Base-by-base conservation (phyloP, 2,888 invertebrate species). In the Microctonus brassicae region DNA sequence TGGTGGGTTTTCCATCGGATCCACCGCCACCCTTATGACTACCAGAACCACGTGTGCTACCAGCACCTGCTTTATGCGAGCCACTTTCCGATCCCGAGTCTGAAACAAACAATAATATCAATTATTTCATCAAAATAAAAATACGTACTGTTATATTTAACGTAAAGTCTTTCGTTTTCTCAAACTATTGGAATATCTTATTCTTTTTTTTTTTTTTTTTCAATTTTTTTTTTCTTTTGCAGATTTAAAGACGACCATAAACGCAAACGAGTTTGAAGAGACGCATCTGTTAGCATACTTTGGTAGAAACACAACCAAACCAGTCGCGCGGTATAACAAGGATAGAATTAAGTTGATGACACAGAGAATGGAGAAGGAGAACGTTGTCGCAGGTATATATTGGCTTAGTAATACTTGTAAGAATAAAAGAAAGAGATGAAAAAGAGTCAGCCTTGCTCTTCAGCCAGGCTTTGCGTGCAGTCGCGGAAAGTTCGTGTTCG, bases 1-100 rank as follows among this genome's bases (percentile, higher is more conserved):
- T 90, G n/a, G 99, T 99, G 11, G 99, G 97, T 87, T 99, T 99
- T 67, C 97, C 97, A 88, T 97, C 97, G 47, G 93, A 92, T 67
- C 90, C 90, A 76, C 89, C 89, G 77, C 88, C 89, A 71, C 88
- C 87, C 17, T 91, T 90, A 39, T 89, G 90, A 0, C 89, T 83
- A 65, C 91, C 89, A 80, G 90, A 91, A 72, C 91, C 90, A 75
- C 87, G 88, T 68, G 80, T 90, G 78, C 91, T 90, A 74, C 93
- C 92, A 74, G 86, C 87, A 72, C 86, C 80, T 84, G 94, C 94
- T 89, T 94, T 96, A 88, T 94, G 95, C 66, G 95, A 95, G 29
- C 96, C 96, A 75, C 95, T 95, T 87, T 96, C 96, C 78, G 95
- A 96, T 81, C 94, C 95, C n/a, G 96, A 96, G 90, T 96, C 96